These are phyloP conservation scores for Calephelis perditalis DNA, from an alignment of 2,888 invertebrate genomes.

Conservation along the genomic window DNA sequence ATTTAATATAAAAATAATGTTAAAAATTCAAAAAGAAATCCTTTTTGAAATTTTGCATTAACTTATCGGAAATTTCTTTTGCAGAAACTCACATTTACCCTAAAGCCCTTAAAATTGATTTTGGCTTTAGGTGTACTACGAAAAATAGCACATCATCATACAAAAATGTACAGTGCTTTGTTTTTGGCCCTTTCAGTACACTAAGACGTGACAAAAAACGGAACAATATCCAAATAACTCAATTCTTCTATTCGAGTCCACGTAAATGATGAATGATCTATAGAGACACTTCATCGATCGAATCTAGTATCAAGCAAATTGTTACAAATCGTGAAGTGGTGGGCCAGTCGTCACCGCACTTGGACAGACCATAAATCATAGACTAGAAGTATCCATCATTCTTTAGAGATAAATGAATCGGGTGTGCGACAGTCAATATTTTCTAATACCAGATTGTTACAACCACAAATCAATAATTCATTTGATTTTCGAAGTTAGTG, in stretches of 20 bases:
- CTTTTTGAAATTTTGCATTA: no score
- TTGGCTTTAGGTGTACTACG: no score
- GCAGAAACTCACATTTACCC: not conserved
- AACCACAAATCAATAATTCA: conserved; percentile 54
- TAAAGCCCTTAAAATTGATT: no score
- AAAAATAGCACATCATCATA: no score
- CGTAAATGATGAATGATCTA: conserved; percentile 73
- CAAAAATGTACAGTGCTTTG: no score
- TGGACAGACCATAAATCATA: conserved; percentile 71
- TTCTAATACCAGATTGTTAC: conserved; percentile 58
- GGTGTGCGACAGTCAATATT: conserved; percentile 72
- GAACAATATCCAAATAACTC: conserved; percentile 50
- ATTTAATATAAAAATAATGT: no score
- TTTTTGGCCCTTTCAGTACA: no score
- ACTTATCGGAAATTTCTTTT: no score
- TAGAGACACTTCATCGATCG: conserved; percentile 69
- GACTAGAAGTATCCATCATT: conserved; percentile 73
- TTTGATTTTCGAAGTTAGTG: conserved; percentile 64
- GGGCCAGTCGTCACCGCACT: conserved; percentile 74
- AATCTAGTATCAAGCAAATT: conserved; percentile 78
- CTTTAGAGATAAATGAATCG: conserved; percentile 74
- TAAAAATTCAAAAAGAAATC: no score
- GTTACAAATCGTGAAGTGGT: conserved; percentile 76
- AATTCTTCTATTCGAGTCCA: conserved; percentile 69
- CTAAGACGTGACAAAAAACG: conserved; percentile 4